Evolutionary conservation across 2,888 invertebrate species (phyloP).

Genomic region (Pseudolycoriella hygida): DNA sequence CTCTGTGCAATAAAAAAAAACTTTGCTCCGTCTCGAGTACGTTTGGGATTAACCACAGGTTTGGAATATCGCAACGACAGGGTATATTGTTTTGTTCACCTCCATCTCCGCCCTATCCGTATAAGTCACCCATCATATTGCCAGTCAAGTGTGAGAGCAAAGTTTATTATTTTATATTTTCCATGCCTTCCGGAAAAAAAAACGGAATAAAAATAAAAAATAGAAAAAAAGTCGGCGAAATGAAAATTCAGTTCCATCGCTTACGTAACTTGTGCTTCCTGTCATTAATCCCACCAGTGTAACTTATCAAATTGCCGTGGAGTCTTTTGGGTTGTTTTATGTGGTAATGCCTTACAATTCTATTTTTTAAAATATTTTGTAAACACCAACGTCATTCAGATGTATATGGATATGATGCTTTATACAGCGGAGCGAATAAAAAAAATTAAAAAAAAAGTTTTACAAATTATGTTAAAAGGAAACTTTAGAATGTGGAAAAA

Average conservation of each 20-base stretch:
- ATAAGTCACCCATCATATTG: neutral
- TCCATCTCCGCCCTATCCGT: too few species aligned
- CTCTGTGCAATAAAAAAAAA: neutral
- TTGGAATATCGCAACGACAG: neutral
- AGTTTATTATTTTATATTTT: conserved; percentile 1
- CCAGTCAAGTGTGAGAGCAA: neutral
- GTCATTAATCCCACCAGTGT: conserved; percentile 1
- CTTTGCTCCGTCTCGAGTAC: neutral
- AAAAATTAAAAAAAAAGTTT: too few species aligned
- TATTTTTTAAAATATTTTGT: too few species aligned
- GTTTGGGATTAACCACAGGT: conserved; percentile 1
- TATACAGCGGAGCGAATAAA: too few species aligned
- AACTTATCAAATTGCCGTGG: conserved; percentile 1
- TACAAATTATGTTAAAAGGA: too few species aligned
- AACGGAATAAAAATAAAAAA: neutral
- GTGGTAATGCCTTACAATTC: too few species aligned
- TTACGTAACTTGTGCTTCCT: neutral
- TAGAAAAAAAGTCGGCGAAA: neutral
- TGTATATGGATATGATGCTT: too few species aligned
- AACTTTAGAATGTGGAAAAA: too few species aligned
- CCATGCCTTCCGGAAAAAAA: conserved; percentile 1
- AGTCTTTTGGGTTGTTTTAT: too few species aligned
- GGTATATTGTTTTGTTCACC: too few species aligned
- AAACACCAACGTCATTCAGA: too few species aligned
- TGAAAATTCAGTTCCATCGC: neutral